A percentile compares a stretch with the other conserved stretches of the same genome.
phyloP scores from a whole-genome alignment of 2,113 vertebrate species.

The Pandion haliaetus region DNA sequence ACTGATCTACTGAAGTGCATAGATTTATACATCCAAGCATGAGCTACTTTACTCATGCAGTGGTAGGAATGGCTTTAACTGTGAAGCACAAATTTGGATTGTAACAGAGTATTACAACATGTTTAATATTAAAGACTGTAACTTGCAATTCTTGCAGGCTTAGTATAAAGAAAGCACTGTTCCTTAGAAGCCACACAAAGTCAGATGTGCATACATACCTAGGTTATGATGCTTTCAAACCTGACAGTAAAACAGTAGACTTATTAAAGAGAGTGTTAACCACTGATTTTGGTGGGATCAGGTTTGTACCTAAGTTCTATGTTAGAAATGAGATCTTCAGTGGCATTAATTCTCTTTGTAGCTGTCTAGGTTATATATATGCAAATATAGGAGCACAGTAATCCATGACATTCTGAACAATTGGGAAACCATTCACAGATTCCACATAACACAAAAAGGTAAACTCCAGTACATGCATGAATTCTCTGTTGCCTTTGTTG shows the following conservation, averaged over 20 bases:
- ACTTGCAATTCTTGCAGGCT: not conserved
- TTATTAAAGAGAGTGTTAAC: not conserved
- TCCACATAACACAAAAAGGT: not conserved
- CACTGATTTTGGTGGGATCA: not conserved
- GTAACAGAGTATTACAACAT: not conserved
- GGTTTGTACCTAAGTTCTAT: not conserved
- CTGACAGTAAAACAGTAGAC: not conserved
- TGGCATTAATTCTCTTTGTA: not conserved
- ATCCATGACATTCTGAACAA: not conserved
- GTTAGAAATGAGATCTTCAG: not conserved
- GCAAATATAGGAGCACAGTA: not conserved
- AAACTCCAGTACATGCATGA: not conserved
- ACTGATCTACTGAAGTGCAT: not conserved
- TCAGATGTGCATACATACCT: not conserved
- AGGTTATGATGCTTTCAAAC: not conserved
- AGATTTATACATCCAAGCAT: not conserved
- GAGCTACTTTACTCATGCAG: not conserved
- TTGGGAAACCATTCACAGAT: not conserved
- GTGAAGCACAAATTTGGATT: not conserved
- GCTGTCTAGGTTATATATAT: not conserved
- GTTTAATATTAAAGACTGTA: not conserved
- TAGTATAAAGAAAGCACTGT: not conserved
- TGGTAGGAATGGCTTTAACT: not conserved
- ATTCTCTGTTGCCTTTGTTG: not conserved
- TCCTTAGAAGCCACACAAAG: not conserved